A percentile compares a stretch with the other conserved stretches of the same genome.
Evolutionary conservation across 2,797 vertebrate species (phyloP).

Genomic region (Alectoris magna): DNA sequence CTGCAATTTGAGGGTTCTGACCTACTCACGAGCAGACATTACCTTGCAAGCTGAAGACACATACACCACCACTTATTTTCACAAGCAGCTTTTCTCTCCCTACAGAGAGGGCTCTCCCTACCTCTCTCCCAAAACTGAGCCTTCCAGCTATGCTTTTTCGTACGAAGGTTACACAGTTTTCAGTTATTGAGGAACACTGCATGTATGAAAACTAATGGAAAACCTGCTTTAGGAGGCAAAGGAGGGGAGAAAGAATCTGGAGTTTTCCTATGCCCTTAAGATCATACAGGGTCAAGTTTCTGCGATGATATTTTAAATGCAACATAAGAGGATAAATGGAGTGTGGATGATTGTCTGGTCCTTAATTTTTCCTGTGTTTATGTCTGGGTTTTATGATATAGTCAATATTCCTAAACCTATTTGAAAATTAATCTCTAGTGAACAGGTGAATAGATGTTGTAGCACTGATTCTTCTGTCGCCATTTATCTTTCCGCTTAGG

Average conservation of each 20-base stretch:
- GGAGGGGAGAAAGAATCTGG: background rate
- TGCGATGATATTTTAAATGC: background rate
- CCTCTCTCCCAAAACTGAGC: background rate
- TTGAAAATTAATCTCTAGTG: constrained; percentile 32
- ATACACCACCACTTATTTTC: background rate
- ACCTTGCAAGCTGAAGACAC: background rate
- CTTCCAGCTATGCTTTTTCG: background rate
- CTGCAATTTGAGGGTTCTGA: background rate
- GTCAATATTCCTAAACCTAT: constrained; percentile 16
- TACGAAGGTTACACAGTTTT: background rate
- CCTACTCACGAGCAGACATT: background rate
- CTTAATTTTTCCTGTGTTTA: constrained; percentile 31
- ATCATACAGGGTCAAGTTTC: background rate
- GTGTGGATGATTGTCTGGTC: constrained; percentile 1
- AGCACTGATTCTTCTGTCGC: background rate
- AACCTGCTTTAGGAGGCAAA: background rate
- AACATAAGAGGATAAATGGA: constrained; percentile 20
- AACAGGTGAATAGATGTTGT: constrained; percentile 48
- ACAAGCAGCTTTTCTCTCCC: background rate
- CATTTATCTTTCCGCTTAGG: background rate
- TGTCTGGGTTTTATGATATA: constrained; percentile 24
- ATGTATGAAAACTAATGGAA: background rate
- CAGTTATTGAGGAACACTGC: background rate
- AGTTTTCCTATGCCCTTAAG: background rate
- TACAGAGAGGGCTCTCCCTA: background rate